Percentiles rank a stretch among this genome's conserved stretches.
Evolutionary conservation across 2,888 invertebrate species (phyloP).

Genomic region (Sericinus montela): DNA sequence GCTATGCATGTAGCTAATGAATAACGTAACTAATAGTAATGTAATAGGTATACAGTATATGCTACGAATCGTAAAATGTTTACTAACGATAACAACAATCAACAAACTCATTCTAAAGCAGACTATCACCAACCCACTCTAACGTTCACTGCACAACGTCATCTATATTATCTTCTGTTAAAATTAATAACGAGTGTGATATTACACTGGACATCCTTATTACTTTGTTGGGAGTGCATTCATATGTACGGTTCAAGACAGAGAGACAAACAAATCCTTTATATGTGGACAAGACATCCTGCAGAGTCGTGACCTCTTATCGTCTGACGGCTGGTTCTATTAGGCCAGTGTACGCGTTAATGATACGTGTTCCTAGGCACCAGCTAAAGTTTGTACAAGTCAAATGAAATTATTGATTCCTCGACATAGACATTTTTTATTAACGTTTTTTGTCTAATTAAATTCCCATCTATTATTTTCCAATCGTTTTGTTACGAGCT

Average conservation of each 20-base stretch:
- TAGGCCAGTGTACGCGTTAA: constrained; percentile 21
- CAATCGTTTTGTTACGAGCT: no score
- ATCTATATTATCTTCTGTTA: constrained; percentile 19
- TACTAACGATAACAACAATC: constrained; percentile 15
- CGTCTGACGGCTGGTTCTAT: constrained; percentile 21
- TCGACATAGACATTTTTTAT: no score
- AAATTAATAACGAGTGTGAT: constrained; percentile 24
- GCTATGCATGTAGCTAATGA: background rate
- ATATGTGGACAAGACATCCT: constrained; percentile 51
- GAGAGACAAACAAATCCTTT: constrained; percentile 54
- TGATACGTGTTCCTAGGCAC: constrained; percentile 5
- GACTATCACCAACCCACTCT: constrained; percentile 11
- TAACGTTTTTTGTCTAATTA: no score
- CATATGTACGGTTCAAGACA: constrained; percentile 24
- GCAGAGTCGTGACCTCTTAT: constrained; percentile 27
- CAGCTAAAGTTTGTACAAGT: constrained; percentile 1
- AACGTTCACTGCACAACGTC: constrained; percentile 12
- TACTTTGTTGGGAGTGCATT: constrained; percentile 32
- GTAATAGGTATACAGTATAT: background rate
- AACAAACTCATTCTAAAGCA: constrained; percentile 12
- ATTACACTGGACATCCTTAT: constrained; percentile 32
- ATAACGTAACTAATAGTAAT: background rate
- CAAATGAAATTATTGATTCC: background rate
- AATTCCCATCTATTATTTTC: no score
- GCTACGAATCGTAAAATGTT: constrained; percentile 6